phyloP scores from a whole-genome alignment of 1,140 invertebrate genomes.

The Brachionus rubens region DNA sequence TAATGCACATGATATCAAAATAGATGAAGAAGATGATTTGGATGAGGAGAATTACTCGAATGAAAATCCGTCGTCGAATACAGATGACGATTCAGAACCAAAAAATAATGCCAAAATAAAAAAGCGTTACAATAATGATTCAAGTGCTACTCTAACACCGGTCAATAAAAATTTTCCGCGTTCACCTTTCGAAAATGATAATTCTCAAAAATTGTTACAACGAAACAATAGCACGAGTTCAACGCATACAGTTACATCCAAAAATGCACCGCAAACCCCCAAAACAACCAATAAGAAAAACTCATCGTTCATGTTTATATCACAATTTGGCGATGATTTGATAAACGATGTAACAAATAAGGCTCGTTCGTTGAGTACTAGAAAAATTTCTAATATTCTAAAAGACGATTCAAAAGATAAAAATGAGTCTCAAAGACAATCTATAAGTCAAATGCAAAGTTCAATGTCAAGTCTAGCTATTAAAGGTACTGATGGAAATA shows the following conservation, averaged over 20 bases:
- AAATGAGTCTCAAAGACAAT: neutral
- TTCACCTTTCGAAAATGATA: neutral
- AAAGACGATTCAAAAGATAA: neutral
- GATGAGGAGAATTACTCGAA: slow-evolving; percentile 11
- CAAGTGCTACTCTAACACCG: slow-evolving; percentile 38
- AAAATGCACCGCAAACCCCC: neutral
- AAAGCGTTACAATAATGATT: neutral
- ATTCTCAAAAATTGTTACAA: neutral
- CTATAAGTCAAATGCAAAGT: neutral
- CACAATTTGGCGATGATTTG: slow-evolving; percentile 35
- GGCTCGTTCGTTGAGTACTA: neutral
- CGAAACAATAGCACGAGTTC: slow-evolving; percentile 27
- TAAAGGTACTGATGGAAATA: slow-evolving; percentile 15
- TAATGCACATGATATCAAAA: neutral
- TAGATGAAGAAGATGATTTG: neutral
- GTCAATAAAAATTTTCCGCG: slow-evolving; percentile 25
- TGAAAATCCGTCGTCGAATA: slow-evolving; percentile 29
- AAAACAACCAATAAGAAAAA: slow-evolving; percentile 5
- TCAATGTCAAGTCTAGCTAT: neutral
- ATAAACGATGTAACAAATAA: slow-evolving; percentile 31
- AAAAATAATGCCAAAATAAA: slow-evolving; percentile 22
- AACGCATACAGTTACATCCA: slow-evolving; percentile 8
- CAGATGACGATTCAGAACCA: neutral
- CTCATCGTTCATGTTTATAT: slow-evolving; percentile 26
- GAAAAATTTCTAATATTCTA: neutral